Evolutionary conservation across 2,113 vertebrate genomes (phyloP).

Genomic region (Grammomys surdaster): DNA sequence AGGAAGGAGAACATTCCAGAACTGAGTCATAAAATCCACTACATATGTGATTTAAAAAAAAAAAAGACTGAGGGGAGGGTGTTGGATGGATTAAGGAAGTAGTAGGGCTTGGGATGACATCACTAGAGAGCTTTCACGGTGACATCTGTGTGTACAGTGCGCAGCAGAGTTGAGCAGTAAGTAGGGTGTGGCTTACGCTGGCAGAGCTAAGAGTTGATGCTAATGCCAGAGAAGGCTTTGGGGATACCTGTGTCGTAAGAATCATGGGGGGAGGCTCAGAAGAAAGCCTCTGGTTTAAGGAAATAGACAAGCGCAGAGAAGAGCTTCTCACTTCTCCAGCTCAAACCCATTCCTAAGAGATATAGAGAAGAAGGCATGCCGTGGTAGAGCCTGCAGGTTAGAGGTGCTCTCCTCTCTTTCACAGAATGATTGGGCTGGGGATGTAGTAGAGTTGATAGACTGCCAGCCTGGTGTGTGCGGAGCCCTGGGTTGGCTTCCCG

Average conservation of each 20-base stretch:
- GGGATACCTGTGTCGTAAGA: not conserved
- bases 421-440: not conserved
- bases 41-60: not conserved
- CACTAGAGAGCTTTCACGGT: not conserved
- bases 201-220: not conserved
- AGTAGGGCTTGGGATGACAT: not conserved
- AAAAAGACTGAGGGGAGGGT: not conserved
- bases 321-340: not conserved
- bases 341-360: not conserved
- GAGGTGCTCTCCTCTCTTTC: not conserved
- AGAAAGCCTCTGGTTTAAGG: not conserved
- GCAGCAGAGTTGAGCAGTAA: not conserved
- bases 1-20: not conserved
- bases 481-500: not conserved
- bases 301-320: not conserved
- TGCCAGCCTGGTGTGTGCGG: not conserved
- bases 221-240: too few relatives aligned
- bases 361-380: not conserved
- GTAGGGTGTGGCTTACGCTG: too few relatives aligned
- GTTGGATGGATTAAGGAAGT: not conserved
- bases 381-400: accelerated
- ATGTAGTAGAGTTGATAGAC: not conserved
- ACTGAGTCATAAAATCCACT: not conserved
- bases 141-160: not conserved
- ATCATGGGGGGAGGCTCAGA: not conserved